Evolutionary conservation across 2,888 invertebrate genomes (phyloP).

Genomic region (Danaus chrysippus): DNA sequence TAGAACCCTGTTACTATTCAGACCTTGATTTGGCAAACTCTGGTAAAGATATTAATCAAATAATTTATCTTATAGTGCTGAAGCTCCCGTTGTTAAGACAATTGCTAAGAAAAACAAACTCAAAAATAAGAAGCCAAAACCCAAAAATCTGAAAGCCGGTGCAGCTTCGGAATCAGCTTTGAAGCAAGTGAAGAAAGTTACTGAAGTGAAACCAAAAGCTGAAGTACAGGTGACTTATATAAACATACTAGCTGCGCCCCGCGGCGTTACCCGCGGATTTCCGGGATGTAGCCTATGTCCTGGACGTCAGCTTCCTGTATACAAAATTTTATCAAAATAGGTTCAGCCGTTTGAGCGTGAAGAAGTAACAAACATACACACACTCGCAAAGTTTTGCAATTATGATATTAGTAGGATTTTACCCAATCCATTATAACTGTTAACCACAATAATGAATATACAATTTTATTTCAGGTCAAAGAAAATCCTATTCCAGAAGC

Average conservation of each 20-base stretch:
- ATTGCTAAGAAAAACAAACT: not conserved
- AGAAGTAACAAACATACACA: no score
- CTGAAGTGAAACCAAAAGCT: slow-evolving; percentile 2
- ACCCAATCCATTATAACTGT: not conserved
- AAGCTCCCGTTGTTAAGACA: not conserved
- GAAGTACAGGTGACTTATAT: not conserved
- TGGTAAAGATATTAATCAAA: not conserved
- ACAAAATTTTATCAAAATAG: no score
- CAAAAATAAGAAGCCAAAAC: slow-evolving; percentile 8
- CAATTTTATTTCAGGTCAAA: no score
- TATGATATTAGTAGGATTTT: no score
- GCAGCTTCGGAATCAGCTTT: slow-evolving; percentile 4
- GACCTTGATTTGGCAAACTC: not conserved
- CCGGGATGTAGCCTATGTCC: no score
- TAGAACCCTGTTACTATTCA: not conserved
- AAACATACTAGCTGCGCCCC: no score
- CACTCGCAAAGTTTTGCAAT: no score
- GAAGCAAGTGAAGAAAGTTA: not conserved
- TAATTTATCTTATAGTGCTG: not conserved
- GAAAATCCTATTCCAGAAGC: no score
- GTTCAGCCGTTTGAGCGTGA: no score
- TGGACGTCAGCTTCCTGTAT: no score
- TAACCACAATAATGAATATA: no score
- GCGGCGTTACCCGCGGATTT: no score
- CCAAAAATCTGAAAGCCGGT: slow-evolving; percentile 17